Evolutionary conservation across 2,888 invertebrate species (phyloP).

Genomic region (Lacanobia wlatinum): DNA sequence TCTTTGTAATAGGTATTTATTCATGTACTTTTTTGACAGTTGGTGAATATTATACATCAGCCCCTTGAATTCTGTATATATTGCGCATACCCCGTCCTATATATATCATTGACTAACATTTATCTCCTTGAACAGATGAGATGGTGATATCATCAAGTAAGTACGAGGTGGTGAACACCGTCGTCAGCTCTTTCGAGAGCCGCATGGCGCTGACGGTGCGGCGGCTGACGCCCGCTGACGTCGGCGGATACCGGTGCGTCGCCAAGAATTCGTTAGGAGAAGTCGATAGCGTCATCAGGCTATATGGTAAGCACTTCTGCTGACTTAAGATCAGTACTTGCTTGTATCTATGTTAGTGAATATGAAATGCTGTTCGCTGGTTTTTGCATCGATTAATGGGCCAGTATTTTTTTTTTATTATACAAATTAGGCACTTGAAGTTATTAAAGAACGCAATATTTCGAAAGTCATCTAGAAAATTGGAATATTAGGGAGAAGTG

Average conservation of each 20-base stretch:
- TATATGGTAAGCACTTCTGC: constrained; percentile 94
- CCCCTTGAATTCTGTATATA: background rate
- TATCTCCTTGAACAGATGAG: constrained; percentile 89
- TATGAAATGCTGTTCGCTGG: too few relatives aligned
- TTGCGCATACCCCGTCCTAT: too few relatives aligned
- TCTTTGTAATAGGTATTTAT: too few relatives aligned
- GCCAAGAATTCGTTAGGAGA: constrained; percentile 97
- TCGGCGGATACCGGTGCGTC: constrained; percentile 96
- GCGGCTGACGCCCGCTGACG: constrained; percentile 93
- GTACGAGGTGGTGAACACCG: constrained; percentile 94
- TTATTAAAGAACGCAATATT: too few relatives aligned
- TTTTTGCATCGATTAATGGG: too few relatives aligned
- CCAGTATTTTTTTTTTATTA: too few relatives aligned
- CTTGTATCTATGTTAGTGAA: too few relatives aligned
- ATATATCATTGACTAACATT: background rate
- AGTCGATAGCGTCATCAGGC: constrained; percentile 96
- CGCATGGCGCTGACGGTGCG: constrained; percentile 95
- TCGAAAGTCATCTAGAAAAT: too few relatives aligned
- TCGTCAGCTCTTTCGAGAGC: constrained; percentile 94
- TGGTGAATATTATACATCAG: too few relatives aligned
- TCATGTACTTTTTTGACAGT: too few relatives aligned
- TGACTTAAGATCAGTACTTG: background rate
- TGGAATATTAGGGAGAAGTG: too few relatives aligned
- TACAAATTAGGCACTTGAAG: too few relatives aligned
- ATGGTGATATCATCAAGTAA: constrained; percentile 96